A percentile compares a stretch with the other conserved stretches of the same genome.
phyloP scores from a whole-genome alignment of 2,888 invertebrate genomes.

The Pheosia tremula region DNA sequence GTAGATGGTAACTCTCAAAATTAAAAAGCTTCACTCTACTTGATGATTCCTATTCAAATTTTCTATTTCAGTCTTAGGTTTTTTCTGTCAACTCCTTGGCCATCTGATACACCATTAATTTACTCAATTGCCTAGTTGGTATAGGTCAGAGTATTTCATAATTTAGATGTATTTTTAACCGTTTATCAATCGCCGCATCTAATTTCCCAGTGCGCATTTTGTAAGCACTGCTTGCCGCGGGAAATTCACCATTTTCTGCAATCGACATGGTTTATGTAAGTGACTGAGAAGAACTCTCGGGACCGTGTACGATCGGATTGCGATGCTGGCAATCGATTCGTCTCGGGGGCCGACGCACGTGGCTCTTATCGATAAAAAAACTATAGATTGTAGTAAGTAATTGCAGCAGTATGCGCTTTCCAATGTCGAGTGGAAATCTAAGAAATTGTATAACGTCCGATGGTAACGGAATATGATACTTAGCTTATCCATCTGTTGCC shows the following conservation, averaged over 20 bases:
- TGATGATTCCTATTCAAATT: too few species aligned
- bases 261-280: conserved; percentile 17
- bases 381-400: conserved; percentile 17
- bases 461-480: too few species aligned
- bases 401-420: conserved; percentile 37
- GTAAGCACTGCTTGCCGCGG: neutral
- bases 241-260: neutral
- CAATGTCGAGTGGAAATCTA: conserved; percentile 28
- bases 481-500: neutral
- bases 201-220: neutral
- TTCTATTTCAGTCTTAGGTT: too few species aligned
- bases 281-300: conserved; percentile 24
- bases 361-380: conserved; percentile 32
- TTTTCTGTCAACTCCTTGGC: too few species aligned
- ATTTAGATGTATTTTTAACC: too few species aligned
- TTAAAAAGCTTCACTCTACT: too few species aligned
- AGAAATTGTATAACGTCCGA: too few species aligned
- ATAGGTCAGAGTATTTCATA: too few species aligned
- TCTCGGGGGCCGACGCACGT: conserved; percentile 34
- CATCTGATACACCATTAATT: too few species aligned
- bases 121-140: too few species aligned
- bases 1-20: too few species aligned
- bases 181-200: neutral
- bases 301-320: conserved; percentile 23
- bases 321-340: conserved; percentile 40